Conservation (phyloP, 2,113 vertebrate genomes). For the Pampusana beccarii region DNA sequence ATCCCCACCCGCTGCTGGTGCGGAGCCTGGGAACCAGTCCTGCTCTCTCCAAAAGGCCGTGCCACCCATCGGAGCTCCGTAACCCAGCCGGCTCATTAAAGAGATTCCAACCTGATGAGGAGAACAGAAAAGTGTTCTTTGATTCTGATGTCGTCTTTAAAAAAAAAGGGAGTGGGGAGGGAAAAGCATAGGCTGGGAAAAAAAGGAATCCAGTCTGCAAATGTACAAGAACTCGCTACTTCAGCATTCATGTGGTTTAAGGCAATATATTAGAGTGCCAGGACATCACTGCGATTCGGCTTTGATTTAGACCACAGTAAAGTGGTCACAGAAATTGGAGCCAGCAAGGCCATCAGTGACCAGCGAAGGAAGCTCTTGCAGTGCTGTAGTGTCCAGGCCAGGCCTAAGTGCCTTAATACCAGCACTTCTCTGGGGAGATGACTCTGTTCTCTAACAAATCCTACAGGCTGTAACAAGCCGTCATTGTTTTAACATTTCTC, state of each 20-base stretch:
- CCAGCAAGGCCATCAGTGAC: neutral
- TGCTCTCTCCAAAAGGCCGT: neutral
- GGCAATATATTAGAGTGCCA: neutral
- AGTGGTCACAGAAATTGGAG: neutral
- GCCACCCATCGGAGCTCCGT: neutral
- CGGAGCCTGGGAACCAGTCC: constrained; percentile 32
- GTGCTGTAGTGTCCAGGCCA: neutral
- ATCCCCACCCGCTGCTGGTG: constrained; percentile 39
- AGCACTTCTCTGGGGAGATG: neutral
- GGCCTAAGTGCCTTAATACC: neutral
- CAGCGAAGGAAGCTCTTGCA: neutral
- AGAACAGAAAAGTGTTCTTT: neutral
- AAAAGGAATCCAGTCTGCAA: neutral
- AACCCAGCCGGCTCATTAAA: neutral
- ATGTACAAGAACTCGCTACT: neutral
- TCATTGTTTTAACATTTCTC: neutral
- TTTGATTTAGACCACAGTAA: constrained; percentile 4
- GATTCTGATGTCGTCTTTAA: neutral
- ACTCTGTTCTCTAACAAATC: neutral
- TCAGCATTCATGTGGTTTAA: constrained; percentile 15
- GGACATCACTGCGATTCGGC: neutral
- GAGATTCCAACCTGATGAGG: neutral
- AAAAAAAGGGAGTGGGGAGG: neutral
- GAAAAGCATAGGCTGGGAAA: neutral
- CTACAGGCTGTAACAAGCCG: neutral